A percentile compares a stretch with the other conserved stretches of the same genome.
phyloP scores from a whole-genome alignment of 2,797 vertebrate species.

The Philypnodon macrostomus region DNA sequence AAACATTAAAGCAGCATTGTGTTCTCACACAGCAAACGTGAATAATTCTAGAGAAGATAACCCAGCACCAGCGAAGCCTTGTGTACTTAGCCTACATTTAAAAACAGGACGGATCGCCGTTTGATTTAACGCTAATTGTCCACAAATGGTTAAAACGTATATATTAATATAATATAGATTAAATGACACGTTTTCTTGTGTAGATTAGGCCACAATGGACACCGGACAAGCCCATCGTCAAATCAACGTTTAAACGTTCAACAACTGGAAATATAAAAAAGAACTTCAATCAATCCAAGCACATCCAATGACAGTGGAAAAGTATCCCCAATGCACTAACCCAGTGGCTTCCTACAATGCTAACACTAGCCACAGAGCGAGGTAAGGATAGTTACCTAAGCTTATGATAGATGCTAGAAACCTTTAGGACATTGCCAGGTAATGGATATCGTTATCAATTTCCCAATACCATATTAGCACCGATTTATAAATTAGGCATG shows the following conservation, averaged over 20 bases:
- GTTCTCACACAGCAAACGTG: slow-evolving; percentile 21
- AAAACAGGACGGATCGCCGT: no score
- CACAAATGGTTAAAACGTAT: neutral
- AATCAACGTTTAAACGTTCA: neutral
- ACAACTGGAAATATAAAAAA: neutral
- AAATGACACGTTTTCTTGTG: neutral
- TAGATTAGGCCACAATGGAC: slow-evolving; percentile 27
- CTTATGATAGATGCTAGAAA: slow-evolving; percentile 15
- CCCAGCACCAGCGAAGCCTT: no score
- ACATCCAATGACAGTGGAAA: neutral
- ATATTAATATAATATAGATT: no score
- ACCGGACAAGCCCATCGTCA: neutral
- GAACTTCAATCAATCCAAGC: neutral
- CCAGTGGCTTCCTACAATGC: slow-evolving; percentile 20
- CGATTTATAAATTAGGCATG: neutral
- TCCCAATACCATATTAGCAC: neutral
- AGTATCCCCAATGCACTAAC: neutral
- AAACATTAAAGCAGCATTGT: slow-evolving; percentile 17
- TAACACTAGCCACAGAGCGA: slow-evolving; percentile 55
- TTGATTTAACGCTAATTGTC: no score
- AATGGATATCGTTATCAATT: neutral
- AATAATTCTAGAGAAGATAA: slow-evolving; percentile 28
- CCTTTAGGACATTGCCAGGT: neutral
- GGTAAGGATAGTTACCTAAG: slow-evolving; percentile 31
- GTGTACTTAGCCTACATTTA: no score